Evolutionary conservation across 1,140 invertebrate species (phyloP), one percentile per base, ranked within the genome.

Genomic region (Megathymus violae): DNA sequence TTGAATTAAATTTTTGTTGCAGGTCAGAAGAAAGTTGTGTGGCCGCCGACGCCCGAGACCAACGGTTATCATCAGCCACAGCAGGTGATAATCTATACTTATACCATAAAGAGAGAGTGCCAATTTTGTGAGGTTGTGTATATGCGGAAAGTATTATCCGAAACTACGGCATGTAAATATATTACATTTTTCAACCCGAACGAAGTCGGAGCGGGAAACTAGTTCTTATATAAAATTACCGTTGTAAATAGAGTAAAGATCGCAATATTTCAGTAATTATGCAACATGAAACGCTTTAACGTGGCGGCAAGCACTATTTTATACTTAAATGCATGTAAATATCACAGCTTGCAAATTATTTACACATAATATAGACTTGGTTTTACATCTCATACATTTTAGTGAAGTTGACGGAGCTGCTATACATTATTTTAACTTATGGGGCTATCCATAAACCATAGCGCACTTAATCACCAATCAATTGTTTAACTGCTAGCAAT

Each of bases 1-100:
- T 52, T 44, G 36, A 14, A 67, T 54, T 43, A 34, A 48, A 9
- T 41, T 66, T 44, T 88, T 83, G 64, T 93, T 93, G 1, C 88
- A 96, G 95, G 94, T 86, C 92, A 94, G 68, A 96, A 96, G 92
- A 93, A 95, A 90, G 95, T 96, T 73, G 95, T 95, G 81, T 96
- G 96, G 96, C 96, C 96, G 59, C 96, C 96, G 78, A 94, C 94
- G 78, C 94, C 94, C 44, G 95, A 96, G 87, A 93, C 93, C 92
- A 95, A 89, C 92, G 92, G 85, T 67, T 92, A 91, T 62, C 92
- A 92, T 59, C 86, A 91, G 67, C 84, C 85, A 25, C 92, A 91
- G 71, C 85, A 89, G 85, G 88, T 89, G 80, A 70, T 61, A 46
- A 47, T n/a, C n/a, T n/a, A n/a, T n/a, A n/a, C n/a, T n/a, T n/a